These are phyloP conservation scores for Chelonoidis abingdonii DNA, from an alignment of 2,113 vertebrate species.

Conservation along the genomic window DNA sequence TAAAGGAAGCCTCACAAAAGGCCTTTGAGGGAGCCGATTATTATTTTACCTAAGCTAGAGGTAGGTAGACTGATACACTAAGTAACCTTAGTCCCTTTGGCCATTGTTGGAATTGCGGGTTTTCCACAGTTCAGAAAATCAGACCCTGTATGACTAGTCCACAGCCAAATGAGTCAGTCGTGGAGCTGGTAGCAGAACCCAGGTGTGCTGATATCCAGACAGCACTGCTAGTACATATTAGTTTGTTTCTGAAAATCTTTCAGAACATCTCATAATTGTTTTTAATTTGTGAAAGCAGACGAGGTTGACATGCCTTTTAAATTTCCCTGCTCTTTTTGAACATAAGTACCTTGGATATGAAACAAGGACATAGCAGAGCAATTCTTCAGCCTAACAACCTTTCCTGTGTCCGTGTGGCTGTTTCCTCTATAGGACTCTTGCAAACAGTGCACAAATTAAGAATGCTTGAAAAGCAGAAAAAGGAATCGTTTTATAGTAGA, in stretches of 20 bases:
- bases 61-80: neutral
- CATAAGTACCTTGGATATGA: neutral
- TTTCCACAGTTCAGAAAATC: neutral
- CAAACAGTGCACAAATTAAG: neutral
- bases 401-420: neutral
- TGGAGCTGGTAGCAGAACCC: too few relatives aligned
- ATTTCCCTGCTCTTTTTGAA: neutral
- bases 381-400: neutral
- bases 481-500: neutral
- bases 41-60: neutral
- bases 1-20: neutral
- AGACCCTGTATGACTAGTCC: neutral
- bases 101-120: neutral
- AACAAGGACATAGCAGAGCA: neutral
- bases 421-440: neutral
- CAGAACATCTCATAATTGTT: neutral
- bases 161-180: neutral
- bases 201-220: neutral
- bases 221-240: neutral
- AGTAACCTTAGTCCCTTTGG: neutral
- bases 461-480: conserved; percentile 40
- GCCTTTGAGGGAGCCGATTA: neutral
- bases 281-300: neutral
- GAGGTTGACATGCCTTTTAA: neutral
- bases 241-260: neutral